Conservation (phyloP, 2,888 invertebrate species). For the Lysandra bellargus region DNA sequence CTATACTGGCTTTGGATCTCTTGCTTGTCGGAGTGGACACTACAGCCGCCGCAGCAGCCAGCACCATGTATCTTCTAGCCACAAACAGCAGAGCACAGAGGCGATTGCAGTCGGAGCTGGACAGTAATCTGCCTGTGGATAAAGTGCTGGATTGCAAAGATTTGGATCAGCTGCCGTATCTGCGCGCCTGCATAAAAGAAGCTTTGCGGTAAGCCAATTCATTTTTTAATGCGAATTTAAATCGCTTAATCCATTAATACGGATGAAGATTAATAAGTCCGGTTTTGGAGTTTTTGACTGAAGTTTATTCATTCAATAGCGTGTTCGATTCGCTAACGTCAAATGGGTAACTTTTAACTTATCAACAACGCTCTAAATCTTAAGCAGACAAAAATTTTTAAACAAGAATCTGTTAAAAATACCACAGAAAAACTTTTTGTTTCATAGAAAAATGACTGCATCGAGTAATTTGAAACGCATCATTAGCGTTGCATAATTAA, state of each 20-base stretch:
- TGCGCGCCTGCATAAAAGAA: slow-evolving; percentile 89
- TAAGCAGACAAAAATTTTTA: no score
- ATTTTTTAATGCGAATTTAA: not conserved
- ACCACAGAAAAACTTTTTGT: no score
- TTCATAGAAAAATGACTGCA: not conserved
- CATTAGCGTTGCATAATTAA: not conserved
- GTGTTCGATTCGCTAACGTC: not conserved
- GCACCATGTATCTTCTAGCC: slow-evolving; percentile 87
- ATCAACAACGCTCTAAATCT: not conserved
- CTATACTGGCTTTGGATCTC: slow-evolving; percentile 87
- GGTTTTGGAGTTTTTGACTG: not conserved
- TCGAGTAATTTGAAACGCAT: not conserved
- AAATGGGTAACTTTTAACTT: not conserved
- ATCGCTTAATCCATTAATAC: not conserved
- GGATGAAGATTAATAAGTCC: not conserved
- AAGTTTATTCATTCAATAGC: not conserved
- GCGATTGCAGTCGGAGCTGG: slow-evolving; percentile 83
- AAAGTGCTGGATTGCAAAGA: slow-evolving; percentile 80
- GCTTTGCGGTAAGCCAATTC: slow-evolving; percentile 81
- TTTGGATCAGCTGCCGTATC: slow-evolving; percentile 84
- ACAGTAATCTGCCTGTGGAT: slow-evolving; percentile 74
- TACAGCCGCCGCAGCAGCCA: slow-evolving; percentile 88
- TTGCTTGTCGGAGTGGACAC: slow-evolving; percentile 91
- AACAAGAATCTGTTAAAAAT: no score
- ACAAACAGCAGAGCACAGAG: slow-evolving; percentile 85